phyloP scores from a whole-genome alignment of 2,797 vertebrate species.

The Aphelocoma californica region DNA sequence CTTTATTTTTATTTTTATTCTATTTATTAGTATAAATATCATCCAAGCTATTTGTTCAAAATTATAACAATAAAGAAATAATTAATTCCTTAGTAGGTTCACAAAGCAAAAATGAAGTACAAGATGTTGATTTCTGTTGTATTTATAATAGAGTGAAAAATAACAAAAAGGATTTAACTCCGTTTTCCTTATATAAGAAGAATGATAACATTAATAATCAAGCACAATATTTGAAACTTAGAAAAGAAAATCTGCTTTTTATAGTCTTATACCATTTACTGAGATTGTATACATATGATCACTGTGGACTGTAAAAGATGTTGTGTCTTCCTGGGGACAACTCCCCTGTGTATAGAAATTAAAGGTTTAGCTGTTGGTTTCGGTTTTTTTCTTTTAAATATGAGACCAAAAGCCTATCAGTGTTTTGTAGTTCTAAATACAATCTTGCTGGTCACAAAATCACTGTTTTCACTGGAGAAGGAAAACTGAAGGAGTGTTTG shows the following conservation, averaged over 20 bases:
- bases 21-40: neutral
- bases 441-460: neutral
- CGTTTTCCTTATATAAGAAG: neutral
- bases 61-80: neutral
- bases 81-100: neutral
- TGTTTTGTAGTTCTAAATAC: neutral
- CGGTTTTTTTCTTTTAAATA: neutral
- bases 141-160: neutral
- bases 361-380: neutral
- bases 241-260: neutral
- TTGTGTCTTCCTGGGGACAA: neutral
- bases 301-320: neutral
- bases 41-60: neutral
- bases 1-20: neutral
- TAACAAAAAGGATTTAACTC: neutral
- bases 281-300: neutral
- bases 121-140: neutral
- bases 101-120: neutral
- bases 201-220: neutral
- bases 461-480: neutral
- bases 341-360: neutral
- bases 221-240: neutral
- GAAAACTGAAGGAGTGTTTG: neutral
- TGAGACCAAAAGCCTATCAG: neutral
- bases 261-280: neutral